Evolutionary conservation across 2,797 vertebrate genomes (phyloP), one percentile per base, ranked within the genome.

Genomic region (Arctocebus calabarensis): DNA sequence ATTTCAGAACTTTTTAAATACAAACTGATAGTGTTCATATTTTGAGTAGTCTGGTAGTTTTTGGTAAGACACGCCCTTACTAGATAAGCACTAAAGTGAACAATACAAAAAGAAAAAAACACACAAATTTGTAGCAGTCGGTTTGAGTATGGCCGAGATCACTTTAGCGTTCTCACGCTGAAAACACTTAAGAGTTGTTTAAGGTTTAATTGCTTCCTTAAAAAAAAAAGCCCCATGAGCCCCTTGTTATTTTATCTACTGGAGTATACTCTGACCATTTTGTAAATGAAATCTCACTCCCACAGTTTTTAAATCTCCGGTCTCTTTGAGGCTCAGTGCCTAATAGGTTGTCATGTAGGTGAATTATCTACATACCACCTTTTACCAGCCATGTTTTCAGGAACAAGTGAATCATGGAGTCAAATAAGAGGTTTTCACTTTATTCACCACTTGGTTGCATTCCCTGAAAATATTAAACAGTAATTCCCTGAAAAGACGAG

Each of bases 1-100:
- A 70, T 94, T 96, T 97, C 37, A 88, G 70, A 75, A 71, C 25
- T 84, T 86, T 94, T 90, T 77, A 70, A 83, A 7, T 43, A 17
- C n/a, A 61, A 78, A 71, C 40, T 95, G 74, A 34, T 55, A 77
- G 32, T 32, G 93, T 61, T 93, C 79, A 34, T 57, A 45, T 91
- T 86, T 71, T 79, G 17, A 22, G 62, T 83, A 95, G 59, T 74
- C 59, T 57, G 45, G 52, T 0, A 2, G 52, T 86, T 4, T 2
- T 93, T 88, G 29, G 43, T 92, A 90, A 82, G 70, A 92, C 27
- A 8, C 20, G 37, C 25, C 85, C 11, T 74, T 78, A 71, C 17
- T 57, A 40, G 57, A 79, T 84, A 83, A 96, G n/a, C 77, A 95
- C 1, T 71, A 75, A 61, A 71, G 71, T n/a, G 52, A 84, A 73